A percentile compares a stretch with the other conserved stretches of the same genome.
phyloP scores from a whole-genome alignment of 1,140 invertebrate genomes.

The Euwallacea similis region DNA sequence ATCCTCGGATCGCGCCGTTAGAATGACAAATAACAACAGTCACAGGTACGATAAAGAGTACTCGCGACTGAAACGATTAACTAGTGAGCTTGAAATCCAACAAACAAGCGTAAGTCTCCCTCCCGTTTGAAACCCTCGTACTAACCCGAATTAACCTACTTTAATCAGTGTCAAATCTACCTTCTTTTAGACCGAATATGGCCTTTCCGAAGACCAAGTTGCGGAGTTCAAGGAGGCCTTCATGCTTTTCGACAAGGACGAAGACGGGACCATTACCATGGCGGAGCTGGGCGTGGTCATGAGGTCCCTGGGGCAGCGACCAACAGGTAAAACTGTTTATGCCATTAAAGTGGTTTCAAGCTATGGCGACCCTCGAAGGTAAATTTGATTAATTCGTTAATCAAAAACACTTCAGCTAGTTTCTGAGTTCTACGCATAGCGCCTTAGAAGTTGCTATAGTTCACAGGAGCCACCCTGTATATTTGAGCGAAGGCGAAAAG shows the following conservation, averaged over 20 bases:
- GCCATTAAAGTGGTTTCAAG: too few species aligned
- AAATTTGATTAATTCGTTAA: too few species aligned
- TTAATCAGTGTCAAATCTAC: background rate
- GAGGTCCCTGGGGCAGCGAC: conserved; percentile 84
- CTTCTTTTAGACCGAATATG: conserved; percentile 72
- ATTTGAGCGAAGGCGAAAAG: too few species aligned
- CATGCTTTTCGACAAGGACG: conserved; percentile 91
- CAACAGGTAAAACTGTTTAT: conserved; percentile 66
- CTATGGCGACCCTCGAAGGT: too few species aligned
- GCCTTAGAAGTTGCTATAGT: too few species aligned
- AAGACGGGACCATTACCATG: conserved; percentile 87
- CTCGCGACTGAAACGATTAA: conserved; percentile 62
- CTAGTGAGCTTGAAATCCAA: conserved; percentile 63
- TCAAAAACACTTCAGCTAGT: too few species aligned
- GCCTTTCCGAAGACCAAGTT: conserved; percentile 82
- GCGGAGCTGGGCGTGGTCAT: conserved; percentile 87
- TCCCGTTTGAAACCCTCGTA: background rate
- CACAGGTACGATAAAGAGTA: conserved; percentile 65
- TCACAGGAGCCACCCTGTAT: too few species aligned
- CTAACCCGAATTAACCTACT: background rate
- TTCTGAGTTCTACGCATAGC: too few species aligned
- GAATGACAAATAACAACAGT: conserved; percentile 40
- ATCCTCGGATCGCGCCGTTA: conserved; percentile 5
- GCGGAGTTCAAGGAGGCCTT: conserved; percentile 91
- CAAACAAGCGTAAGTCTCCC: conserved; percentile 60